These are phyloP conservation scores for Drosophila lacertosa DNA, from an alignment of 1,140 invertebrate species.

Conservation along the genomic window DNA sequence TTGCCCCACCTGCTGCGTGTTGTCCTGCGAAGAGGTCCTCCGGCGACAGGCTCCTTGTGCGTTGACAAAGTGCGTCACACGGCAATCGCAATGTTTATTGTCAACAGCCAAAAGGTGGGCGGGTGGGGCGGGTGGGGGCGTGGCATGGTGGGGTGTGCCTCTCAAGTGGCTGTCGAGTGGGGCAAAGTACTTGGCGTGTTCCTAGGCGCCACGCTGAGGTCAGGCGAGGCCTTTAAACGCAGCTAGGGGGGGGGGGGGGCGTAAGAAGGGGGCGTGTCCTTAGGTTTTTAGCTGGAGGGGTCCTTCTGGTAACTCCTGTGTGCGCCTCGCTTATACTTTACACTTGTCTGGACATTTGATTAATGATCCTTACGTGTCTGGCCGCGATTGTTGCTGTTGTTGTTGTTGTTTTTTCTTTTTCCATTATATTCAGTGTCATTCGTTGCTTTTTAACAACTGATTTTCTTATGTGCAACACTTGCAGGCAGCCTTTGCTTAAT, in stretches of 20 bases:
- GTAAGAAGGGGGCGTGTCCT: background rate
- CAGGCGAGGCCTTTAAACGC: background rate
- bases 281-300: constrained; percentile 9
- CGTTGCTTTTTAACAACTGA: constrained; percentile 37
- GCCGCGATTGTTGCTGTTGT: constrained; percentile 13
- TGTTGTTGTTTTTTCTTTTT: constrained; percentile 36
- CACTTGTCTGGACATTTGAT: constrained; percentile 82
- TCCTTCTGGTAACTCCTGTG: constrained; percentile 15
- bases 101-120: constrained; percentile 70
- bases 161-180: constrained; percentile 63
- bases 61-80: constrained; percentile 60
- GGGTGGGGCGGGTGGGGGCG: background rate
- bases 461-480: constrained; percentile 25
- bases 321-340: constrained; percentile 62
- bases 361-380: constrained; percentile 78
- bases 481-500: constrained; percentile 27
- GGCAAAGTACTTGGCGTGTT: constrained; percentile 48
- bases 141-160: constrained; percentile 24
- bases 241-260: background rate
- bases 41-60: constrained; percentile 14
- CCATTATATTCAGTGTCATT: constrained; percentile 72
- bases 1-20: constrained; percentile 6
- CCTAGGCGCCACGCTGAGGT: constrained; percentile 32
- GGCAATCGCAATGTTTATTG: constrained; percentile 76
- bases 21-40: constrained; percentile 8